These are phyloP conservation scores for Noctua janthina DNA, from an alignment of 2,888 invertebrate species.

Conservation along the genomic window DNA sequence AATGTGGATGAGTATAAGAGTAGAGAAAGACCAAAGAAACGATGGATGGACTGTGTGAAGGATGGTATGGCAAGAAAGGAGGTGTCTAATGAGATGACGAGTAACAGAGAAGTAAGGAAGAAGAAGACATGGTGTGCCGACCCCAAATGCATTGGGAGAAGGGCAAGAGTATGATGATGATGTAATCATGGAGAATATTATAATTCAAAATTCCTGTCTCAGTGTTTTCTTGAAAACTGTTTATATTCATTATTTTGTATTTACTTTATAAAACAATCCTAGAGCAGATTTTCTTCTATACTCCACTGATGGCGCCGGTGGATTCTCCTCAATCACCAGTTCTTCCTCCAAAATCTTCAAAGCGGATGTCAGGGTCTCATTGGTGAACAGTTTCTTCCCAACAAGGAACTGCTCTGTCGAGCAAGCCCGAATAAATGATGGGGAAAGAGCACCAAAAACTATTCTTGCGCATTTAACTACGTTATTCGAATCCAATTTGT, in stretches of 20 bases:
- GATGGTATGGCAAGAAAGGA: too few species aligned
- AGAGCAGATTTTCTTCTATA: constrained; percentile 75
- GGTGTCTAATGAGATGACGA: too few species aligned
- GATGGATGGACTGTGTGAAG: too few species aligned
- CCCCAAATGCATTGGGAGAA: too few species aligned
- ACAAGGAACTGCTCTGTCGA: constrained; percentile 87
- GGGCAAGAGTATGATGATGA: not conserved
- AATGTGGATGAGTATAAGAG: too few species aligned
- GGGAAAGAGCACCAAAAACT: constrained; percentile 90
- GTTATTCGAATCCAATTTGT: constrained; percentile 73
- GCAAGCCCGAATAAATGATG: constrained; percentile 83
- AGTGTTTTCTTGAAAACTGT: not conserved
- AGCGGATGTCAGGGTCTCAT: constrained; percentile 81
- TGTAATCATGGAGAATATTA: not conserved
- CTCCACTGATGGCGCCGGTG: constrained; percentile 89
- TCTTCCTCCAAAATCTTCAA: constrained; percentile 73
- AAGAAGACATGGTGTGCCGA: too few species aligned
- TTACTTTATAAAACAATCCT: constrained; percentile 33
- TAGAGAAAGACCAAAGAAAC: too few species aligned
- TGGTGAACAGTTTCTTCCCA: constrained; percentile 82
- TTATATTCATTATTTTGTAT: not conserved
- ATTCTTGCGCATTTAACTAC: constrained; percentile 83
- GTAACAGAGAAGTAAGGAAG: too few species aligned
- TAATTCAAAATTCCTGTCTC: not conserved
- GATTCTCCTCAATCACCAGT: constrained; percentile 72